Percentiles rank a stretch among this genome's conserved stretches.
Evolutionary conservation across 2,888 invertebrate genomes (phyloP).

Genomic region (Hypomecis punctinalis): DNA sequence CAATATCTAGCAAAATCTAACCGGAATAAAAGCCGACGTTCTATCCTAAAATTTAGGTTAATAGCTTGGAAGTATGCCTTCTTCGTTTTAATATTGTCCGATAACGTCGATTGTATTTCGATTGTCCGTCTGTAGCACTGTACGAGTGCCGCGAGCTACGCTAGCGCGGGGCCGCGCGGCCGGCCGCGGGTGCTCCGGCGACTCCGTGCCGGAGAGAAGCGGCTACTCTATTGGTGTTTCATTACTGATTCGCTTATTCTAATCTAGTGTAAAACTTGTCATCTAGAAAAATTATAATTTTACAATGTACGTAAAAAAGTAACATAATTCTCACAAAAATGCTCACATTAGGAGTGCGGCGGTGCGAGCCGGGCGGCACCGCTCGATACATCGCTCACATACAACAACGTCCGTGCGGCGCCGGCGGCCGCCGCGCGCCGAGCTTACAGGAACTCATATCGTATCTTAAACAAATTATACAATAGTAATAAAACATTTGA

Average conservation of each 20-base stretch:
- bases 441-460: constrained; percentile 85
- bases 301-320: constrained; percentile 80
- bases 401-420: constrained; percentile 75
- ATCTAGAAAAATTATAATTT: constrained; percentile 78
- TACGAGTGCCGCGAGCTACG: constrained; percentile 82
- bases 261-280: constrained; percentile 84
- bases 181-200: constrained; percentile 68
- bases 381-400: constrained; percentile 74
- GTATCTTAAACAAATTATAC: constrained; percentile 83
- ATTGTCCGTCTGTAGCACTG: constrained; percentile 76
- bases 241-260: constrained; percentile 84
- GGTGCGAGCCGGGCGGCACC: constrained; percentile 62
- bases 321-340: constrained; percentile 83
- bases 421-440: constrained; percentile 68
- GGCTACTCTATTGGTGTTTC: constrained; percentile 85
- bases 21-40: constrained; percentile 83
- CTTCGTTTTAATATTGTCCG: constrained; percentile 82
- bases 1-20: constrained; percentile 84
- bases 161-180: constrained; percentile 67
- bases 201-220: constrained; percentile 82
- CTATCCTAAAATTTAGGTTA: constrained; percentile 81
- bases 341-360: constrained; percentile 81
- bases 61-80: constrained; percentile 83
- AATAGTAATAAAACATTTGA: constrained; percentile 85
- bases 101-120: constrained; percentile 79